phyloP scores from a whole-genome alignment of 2,113 vertebrate genomes.

The Oceanodroma tethys region DNA sequence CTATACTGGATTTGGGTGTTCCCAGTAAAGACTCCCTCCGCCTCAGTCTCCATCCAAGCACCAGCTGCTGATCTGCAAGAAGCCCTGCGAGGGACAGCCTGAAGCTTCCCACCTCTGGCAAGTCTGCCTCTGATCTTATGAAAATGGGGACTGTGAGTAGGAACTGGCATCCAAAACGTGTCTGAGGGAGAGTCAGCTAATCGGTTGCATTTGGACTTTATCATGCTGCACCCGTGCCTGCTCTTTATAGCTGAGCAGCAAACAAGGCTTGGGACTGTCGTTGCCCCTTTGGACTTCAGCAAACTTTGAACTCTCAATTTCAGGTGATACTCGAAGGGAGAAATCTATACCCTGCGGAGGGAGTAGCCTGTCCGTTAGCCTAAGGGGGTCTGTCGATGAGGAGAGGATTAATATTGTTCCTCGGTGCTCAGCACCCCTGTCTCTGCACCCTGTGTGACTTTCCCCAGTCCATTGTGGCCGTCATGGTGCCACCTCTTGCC shows the following conservation, averaged over 20 bases:
- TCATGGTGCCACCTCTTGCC: neutral
- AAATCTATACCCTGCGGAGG: neutral
- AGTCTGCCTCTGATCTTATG: neutral
- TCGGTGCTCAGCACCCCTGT: accelerated
- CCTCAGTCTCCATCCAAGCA: neutral
- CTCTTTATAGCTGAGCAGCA: neutral
- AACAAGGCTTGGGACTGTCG: neutral
- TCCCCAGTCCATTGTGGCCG: accelerated
- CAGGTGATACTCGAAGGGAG: neutral
- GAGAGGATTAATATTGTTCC: neutral
- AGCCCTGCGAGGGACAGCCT: neutral
- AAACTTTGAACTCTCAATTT: neutral
- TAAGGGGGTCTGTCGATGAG: neutral
- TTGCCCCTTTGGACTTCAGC: neutral
- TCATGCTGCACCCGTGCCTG: neutral
- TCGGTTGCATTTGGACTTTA: neutral
- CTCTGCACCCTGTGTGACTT: neutral
- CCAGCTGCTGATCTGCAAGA: no score
- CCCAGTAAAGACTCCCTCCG: neutral
- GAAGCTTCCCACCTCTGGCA: neutral
- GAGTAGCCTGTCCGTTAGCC: neutral
- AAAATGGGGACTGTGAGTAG: neutral
- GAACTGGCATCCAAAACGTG: neutral
- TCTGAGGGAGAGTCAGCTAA: neutral
- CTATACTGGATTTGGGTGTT: neutral